Evolutionary conservation across 2,113 vertebrate genomes (phyloP).

Genomic region (Onychostruthus taczanowskii): DNA sequence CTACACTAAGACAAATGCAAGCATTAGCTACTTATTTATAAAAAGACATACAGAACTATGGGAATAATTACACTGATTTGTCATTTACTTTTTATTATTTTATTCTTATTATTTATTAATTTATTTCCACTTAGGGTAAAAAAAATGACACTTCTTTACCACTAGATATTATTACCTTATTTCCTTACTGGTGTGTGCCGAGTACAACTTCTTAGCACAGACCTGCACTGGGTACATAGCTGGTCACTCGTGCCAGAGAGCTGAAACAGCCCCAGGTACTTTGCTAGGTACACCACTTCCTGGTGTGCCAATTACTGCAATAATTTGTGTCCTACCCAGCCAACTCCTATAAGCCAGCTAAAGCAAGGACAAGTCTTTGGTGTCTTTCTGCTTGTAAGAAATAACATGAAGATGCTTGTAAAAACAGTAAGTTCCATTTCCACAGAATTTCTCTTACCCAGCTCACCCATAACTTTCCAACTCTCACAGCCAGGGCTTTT

Average conservation of each 20-base stretch:
- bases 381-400: not conserved
- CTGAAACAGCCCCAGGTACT: not conserved
- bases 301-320: not conserved
- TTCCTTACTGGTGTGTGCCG: not conserved
- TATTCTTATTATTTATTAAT: not conserved
- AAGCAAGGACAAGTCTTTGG: not conserved
- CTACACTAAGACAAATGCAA: not conserved
- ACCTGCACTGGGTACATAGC: not conserved
- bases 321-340: not conserved
- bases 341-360: not conserved
- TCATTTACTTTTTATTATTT: not conserved
- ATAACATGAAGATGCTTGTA: not conserved
- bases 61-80: not conserved
- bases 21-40: not conserved
- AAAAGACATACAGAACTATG: not conserved
- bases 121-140: not conserved
- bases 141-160: not conserved
- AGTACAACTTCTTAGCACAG: not conserved
- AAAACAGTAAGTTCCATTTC: not conserved
- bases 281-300: not conserved
- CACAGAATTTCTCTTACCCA: not conserved
- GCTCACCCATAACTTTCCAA: not conserved
- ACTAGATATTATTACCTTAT: not conserved
- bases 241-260: not conserved
- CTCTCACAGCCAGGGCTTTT: not conserved